Evolutionary conservation across 2,113 vertebrate genomes (phyloP).

Genomic region (Saguinus midas): DNA sequence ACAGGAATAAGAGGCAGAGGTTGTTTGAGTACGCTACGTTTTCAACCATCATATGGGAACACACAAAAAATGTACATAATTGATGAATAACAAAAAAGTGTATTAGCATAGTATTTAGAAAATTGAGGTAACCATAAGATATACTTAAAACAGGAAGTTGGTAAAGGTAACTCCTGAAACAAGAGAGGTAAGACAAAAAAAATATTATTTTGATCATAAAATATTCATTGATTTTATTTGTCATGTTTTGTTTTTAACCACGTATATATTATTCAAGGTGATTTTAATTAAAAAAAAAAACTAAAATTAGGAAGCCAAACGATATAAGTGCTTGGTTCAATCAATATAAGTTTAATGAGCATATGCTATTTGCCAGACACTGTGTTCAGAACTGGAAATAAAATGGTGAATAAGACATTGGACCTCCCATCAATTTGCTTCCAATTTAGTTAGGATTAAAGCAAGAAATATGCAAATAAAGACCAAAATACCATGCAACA

Average conservation of each 20-base stretch:
- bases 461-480: background rate
- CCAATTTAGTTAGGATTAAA: background rate
- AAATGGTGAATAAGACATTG: background rate
- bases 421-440: background rate
- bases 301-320: background rate
- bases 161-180: background rate
- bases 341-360: background rate
- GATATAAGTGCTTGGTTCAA: background rate
- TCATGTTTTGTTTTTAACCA: background rate
- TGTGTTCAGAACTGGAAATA: background rate
- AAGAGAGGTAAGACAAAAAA: background rate
- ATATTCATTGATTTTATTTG: background rate
- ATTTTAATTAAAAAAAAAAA: background rate
- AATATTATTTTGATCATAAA: background rate
- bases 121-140: background rate
- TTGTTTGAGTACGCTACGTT: background rate
- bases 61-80: background rate
- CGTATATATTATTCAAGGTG: background rate
- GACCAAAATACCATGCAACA: background rate
- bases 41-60: too few species aligned
- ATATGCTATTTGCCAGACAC: background rate
- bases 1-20: background rate
- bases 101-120: background rate
- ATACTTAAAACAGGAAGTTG: background rate
- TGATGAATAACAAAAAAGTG: background rate